A percentile compares a stretch with the other conserved stretches of the same genome.
Evolutionary conservation across 2,113 vertebrate species (phyloP).

Genomic region (Carettochelys insculpta): DNA sequence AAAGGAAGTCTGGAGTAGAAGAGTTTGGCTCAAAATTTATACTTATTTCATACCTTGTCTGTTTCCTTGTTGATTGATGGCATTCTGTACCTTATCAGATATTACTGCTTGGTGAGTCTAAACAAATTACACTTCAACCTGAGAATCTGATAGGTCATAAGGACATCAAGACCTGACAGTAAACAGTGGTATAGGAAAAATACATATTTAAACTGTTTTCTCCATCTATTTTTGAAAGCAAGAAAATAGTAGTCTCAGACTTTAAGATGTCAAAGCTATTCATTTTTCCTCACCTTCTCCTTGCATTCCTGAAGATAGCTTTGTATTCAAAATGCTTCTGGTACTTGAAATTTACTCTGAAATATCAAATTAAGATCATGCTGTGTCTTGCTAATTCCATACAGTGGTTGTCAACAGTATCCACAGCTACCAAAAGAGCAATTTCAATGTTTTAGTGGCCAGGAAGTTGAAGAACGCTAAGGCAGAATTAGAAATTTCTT

Average conservation of each 20-base stretch:
- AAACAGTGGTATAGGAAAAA: background rate
- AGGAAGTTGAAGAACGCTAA: fast-evolving
- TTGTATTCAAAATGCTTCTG: background rate
- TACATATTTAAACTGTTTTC: background rate
- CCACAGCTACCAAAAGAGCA: background rate
- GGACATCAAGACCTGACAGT: background rate
- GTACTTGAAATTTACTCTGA: background rate
- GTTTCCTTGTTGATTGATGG: background rate
- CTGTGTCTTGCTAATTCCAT: no score
- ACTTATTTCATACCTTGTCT: background rate
- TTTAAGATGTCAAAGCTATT: background rate
- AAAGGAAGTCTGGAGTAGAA: background rate
- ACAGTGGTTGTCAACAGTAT: background rate
- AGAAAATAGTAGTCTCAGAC: background rate
- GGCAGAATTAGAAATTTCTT: background rate
- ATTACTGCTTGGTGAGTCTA: background rate
- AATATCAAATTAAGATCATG: no score
- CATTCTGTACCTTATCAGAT: background rate
- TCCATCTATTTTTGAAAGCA: background rate
- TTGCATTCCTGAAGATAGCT: background rate
- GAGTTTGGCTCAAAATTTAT: background rate
- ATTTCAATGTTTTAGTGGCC: background rate
- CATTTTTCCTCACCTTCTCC: background rate
- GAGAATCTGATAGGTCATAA: no score
- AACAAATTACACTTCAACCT: background rate